These are phyloP conservation scores for Euwallacea similis DNA, from an alignment of 1,140 invertebrate species.

Conservation along the genomic window DNA sequence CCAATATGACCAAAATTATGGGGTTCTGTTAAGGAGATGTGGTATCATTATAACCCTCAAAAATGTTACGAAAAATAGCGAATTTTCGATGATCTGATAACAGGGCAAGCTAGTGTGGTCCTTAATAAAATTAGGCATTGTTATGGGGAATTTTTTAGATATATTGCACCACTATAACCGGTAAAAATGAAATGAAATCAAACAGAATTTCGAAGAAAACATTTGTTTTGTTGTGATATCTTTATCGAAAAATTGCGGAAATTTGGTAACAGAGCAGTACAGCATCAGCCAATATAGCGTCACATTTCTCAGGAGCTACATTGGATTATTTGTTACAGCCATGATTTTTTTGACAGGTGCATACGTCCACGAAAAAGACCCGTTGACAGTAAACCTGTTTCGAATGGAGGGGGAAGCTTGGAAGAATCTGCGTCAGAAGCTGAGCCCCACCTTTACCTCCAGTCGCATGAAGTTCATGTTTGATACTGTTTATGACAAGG, in stretches of 20 bases:
- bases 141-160: too few relatives aligned
- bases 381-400: constrained; percentile 56
- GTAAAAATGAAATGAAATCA: too few relatives aligned
- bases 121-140: too few relatives aligned
- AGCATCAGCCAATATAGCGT: constrained; percentile 48
- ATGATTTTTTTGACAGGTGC: constrained; percentile 52
- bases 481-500: constrained; percentile 42
- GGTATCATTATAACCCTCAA: too few relatives aligned
- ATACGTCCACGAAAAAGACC: constrained; percentile 51
- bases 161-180: too few relatives aligned
- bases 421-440: constrained; percentile 54
- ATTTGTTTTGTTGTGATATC: not conserved
- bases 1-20: too few relatives aligned
- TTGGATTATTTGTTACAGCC: not conserved
- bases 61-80: too few relatives aligned
- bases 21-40: too few relatives aligned
- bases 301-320: not conserved
- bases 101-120: too few relatives aligned
- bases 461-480: constrained; percentile 56
- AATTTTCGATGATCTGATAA: too few relatives aligned
- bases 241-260: not conserved
- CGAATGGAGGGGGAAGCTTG: constrained; percentile 53
- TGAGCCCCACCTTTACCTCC: constrained; percentile 58
- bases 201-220: too few relatives aligned
- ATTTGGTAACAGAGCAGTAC: not conserved